phyloP scores from a whole-genome alignment of 1,140 invertebrate genomes.

The Diachasmimorpha longicaudata region DNA sequence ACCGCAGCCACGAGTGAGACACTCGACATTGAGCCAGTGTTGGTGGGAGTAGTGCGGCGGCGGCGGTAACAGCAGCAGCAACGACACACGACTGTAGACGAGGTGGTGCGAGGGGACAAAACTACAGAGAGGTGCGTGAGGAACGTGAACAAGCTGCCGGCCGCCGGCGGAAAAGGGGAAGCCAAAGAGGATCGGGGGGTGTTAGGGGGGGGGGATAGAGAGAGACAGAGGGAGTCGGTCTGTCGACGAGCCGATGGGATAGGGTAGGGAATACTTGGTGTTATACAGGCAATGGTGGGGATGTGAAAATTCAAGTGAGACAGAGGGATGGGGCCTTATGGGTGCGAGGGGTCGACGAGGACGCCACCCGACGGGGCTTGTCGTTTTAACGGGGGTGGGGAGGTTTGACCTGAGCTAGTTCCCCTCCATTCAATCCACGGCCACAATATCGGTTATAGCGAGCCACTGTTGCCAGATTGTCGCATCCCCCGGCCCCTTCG shows the following conservation, averaged over 20 bases:
- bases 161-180: constrained; percentile 23
- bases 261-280: not conserved
- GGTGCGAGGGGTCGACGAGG: constrained; percentile 34
- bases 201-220: constrained; percentile 13
- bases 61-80: not conserved
- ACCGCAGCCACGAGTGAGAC: not conserved
- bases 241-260: not conserved
- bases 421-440: constrained; percentile 61
- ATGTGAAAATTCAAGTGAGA: constrained; percentile 15
- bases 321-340: not conserved
- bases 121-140: not conserved
- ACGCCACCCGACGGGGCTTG: constrained; percentile 40
- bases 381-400: constrained; percentile 42
- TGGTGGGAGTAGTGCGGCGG: no score
- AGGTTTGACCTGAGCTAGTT: constrained; percentile 59
- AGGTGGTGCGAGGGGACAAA: not conserved
- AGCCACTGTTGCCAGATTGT: constrained; percentile 60
- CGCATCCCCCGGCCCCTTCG: constrained; percentile 29
- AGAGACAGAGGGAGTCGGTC: not conserved
- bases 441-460: constrained; percentile 63
- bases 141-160: constrained; percentile 25
- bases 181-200: constrained; percentile 29
- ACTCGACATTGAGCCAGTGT: no score
- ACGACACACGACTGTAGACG: constrained; percentile 14
- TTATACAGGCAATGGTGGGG: not conserved